Conservation (phyloP, 2,797 vertebrate genomes). For the Nothura maculosa region DNA sequence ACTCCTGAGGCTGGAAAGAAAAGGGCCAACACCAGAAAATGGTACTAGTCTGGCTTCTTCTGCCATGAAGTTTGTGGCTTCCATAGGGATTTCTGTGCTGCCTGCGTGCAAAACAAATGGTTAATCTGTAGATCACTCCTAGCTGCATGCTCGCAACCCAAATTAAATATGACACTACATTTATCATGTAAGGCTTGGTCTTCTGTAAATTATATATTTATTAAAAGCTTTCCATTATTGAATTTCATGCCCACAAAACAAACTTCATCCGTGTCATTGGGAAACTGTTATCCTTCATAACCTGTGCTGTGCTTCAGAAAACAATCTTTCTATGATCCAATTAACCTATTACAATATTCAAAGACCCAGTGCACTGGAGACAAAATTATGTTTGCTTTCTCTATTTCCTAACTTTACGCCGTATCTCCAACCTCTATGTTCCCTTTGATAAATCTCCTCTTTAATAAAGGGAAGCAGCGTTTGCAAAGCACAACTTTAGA, state of each 20-base stretch:
- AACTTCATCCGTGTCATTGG: conserved; percentile 64
- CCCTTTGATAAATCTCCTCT: conserved; percentile 63
- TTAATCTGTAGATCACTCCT: conserved; percentile 66
- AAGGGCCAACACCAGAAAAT: conserved; percentile 9
- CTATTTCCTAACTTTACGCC: conserved; percentile 57
- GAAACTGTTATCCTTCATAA: conserved; percentile 67
- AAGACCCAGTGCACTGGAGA: conserved; percentile 52
- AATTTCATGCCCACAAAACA: conserved; percentile 72
- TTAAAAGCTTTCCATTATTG: conserved; percentile 73
- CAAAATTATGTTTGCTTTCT: conserved; percentile 66
- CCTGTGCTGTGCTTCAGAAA: conserved; percentile 38
- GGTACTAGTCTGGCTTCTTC: conserved; percentile 8
- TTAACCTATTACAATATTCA: conserved; percentile 76
- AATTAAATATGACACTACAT: conserved; percentile 74
- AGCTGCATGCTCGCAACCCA: conserved; percentile 63
- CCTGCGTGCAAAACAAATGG: not conserved
- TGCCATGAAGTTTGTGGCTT: not conserved
- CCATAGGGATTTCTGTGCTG: not conserved
- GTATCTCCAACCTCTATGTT: conserved; percentile 24
- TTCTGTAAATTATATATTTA: conserved; percentile 72
- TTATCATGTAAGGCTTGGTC: conserved; percentile 70
- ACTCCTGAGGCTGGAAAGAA: conserved; percentile 32
- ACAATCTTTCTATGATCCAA: conserved; percentile 68
- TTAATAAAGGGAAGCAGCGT: conserved; percentile 67
- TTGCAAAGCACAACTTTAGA: conserved; percentile 57